Percentiles rank a stretch among this genome's conserved stretches.
phyloP scores from a whole-genome alignment of 92 coral and sea anemone species.

The Hydrozoanthus gracilis region DNA sequence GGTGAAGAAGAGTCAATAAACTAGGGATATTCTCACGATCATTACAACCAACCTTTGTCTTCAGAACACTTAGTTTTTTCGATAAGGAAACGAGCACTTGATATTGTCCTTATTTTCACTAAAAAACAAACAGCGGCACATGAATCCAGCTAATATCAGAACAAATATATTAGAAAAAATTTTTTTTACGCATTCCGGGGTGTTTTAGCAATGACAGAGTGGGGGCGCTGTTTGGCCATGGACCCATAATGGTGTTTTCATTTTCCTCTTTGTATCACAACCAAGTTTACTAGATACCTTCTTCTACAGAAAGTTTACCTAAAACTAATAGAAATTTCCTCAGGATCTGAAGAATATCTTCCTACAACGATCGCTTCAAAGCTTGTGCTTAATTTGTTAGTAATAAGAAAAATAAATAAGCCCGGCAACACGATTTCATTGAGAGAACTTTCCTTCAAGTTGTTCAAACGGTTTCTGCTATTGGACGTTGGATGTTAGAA shows the following conservation, averaged over 20 bases:
- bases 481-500: no score
- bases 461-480: neutral
- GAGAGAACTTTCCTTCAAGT: constrained; percentile 18
- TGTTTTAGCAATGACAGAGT: no score
- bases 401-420: constrained; percentile 15
- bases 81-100: constrained; percentile 1
- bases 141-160: neutral
- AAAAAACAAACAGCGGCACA: neutral
- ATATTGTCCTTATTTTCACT: neutral
- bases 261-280: no score
- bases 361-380: neutral
- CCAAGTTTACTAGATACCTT: no score
- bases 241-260: no score
- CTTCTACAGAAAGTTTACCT: no score
- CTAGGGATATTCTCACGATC: constrained; percentile 32
- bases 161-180: no score
- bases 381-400: neutral
- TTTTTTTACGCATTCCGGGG: no score
- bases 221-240: no score
- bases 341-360: neutral
- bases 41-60: neutral
- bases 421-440: neutral
- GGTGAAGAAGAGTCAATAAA: constrained; percentile 16
- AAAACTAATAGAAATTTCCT: neutral
- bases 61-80: neutral